Percentiles rank a stretch among this genome's conserved stretches.
Evolutionary conservation across 2,797 vertebrate species (phyloP).

Genomic region (Cirrhinus mrigala): DNA sequence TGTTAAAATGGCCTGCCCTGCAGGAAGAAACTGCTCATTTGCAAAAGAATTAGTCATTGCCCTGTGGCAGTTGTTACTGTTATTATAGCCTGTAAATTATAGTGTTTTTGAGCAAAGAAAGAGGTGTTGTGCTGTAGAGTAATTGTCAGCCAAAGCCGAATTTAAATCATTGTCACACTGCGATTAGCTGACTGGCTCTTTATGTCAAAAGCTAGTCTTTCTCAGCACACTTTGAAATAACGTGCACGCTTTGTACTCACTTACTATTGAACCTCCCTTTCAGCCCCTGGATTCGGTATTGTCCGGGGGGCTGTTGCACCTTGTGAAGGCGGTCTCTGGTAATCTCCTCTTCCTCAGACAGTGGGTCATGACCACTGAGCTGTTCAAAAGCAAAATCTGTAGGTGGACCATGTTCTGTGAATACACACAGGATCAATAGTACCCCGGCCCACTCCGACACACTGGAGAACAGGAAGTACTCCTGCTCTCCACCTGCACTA

Average conservation of each 20-base stretch:
- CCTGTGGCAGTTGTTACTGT: conserved; percentile 31
- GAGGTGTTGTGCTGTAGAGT: background rate
- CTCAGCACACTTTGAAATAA: conserved; percentile 6
- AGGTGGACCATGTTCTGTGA: background rate
- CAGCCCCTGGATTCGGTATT: background rate
- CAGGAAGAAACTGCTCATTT: conserved; percentile 25
- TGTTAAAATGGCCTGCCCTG: conserved; percentile 29
- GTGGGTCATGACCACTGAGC: conserved; percentile 12
- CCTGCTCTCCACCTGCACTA: background rate
- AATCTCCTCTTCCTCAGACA: conserved; percentile 33
- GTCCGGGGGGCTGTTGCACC: background rate
- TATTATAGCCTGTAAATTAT: conserved; percentile 29
- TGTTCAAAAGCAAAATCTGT: conserved; percentile 16
- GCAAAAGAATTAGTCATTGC: conserved; percentile 19
- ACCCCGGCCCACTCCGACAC: background rate
- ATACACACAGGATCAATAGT: conserved; percentile 2
- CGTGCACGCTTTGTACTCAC: background rate
- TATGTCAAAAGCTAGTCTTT: conserved; percentile 16
- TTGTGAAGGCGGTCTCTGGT: conserved; percentile 8
- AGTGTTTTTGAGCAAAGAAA: conserved; percentile 3
- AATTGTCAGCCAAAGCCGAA: conserved; percentile 1
- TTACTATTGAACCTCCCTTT: background rate
- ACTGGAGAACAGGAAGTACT: conserved; percentile 4
- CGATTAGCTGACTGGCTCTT: background rate
- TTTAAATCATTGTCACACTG: conserved; percentile 14